phyloP scores from a whole-genome alignment of 2,113 vertebrate species.

The Atlantisia rogersi region DNA sequence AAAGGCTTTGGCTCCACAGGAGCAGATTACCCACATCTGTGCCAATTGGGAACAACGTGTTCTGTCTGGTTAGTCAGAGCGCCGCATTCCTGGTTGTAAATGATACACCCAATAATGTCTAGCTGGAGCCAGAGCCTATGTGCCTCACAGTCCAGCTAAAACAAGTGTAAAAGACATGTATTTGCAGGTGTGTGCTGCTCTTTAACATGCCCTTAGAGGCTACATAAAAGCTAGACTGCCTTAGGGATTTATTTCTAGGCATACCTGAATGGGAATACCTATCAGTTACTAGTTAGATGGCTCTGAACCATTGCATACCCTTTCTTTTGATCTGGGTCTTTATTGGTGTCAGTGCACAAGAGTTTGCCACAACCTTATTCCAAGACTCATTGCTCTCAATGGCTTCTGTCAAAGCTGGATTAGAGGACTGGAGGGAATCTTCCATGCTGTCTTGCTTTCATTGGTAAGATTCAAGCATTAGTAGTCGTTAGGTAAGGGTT shows the following conservation, averaged over 20 bases:
- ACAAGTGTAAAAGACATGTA: background rate
- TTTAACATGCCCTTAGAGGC: background rate
- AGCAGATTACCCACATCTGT: slow-evolving; percentile 9
- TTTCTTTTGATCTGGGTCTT: slow-evolving; percentile 12
- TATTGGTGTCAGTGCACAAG: background rate
- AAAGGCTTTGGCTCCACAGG: slow-evolving; percentile 8
- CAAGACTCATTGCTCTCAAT: background rate
- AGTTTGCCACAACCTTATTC: background rate
- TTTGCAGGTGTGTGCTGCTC: background rate
- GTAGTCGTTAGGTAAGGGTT: background rate
- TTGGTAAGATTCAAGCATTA: slow-evolving; percentile 29
- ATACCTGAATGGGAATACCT: background rate
- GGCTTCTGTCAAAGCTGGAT: slow-evolving; percentile 58
- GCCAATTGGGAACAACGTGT: background rate
- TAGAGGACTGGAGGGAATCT: slow-evolving; percentile 34
- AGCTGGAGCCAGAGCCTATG: background rate
- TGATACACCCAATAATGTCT: background rate
- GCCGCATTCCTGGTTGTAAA: background rate
- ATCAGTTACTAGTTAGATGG: background rate
- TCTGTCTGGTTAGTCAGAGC: slow-evolving; percentile 19
- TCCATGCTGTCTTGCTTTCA: slow-evolving; percentile 1
- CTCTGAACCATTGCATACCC: background rate
- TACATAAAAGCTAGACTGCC: background rate
- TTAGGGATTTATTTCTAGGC: background rate
- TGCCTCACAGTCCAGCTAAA: background rate